These are phyloP conservation scores for Trissolcus brochymenae DNA, from an alignment of 2,888 invertebrate genomes.

Conservation along the genomic window DNA sequence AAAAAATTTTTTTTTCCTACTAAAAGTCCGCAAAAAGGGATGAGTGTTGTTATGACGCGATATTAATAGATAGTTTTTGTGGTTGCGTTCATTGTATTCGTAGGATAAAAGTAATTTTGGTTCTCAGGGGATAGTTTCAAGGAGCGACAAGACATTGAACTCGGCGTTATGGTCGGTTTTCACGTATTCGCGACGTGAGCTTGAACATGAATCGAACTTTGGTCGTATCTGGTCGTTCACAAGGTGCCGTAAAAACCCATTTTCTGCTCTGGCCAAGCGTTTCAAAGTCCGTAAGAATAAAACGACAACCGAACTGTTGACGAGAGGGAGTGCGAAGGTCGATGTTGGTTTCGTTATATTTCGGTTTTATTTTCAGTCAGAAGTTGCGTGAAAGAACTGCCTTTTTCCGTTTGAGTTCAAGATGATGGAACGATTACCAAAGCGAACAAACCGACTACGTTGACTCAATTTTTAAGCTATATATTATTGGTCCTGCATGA, in stretches of 20 bases:
- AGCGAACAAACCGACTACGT: conserved; percentile 26
- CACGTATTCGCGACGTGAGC: conserved; percentile 57
- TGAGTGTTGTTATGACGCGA: conserved; percentile 37
- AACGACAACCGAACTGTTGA: conserved; percentile 37
- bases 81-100: conserved; percentile 31
- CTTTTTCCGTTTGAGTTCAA: conserved; percentile 34
- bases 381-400: conserved; percentile 37
- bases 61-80: conserved; percentile 48
- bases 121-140: conserved; percentile 39
- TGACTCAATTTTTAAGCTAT: conserved; percentile 37
- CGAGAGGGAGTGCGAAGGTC: conserved; percentile 41
- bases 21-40: not conserved
- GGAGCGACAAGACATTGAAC: conserved; percentile 53
- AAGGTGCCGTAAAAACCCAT: conserved; percentile 61
- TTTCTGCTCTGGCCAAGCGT: conserved; percentile 59
- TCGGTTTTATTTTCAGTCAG: conserved; percentile 54
- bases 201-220: conserved; percentile 59
- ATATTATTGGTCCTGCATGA: conserved; percentile 14
- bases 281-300: conserved; percentile 60
- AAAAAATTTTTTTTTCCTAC: not conserved
- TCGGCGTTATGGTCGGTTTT: conserved; percentile 55
- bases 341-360: conserved; percentile 57
- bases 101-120: conserved; percentile 49
- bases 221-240: conserved; percentile 59
- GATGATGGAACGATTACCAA: conserved; percentile 53